A percentile compares a stretch with the other conserved stretches of the same genome.
Conservation (phyloP, 2,888 invertebrate species). For the Eristalis intricaria region DNA sequence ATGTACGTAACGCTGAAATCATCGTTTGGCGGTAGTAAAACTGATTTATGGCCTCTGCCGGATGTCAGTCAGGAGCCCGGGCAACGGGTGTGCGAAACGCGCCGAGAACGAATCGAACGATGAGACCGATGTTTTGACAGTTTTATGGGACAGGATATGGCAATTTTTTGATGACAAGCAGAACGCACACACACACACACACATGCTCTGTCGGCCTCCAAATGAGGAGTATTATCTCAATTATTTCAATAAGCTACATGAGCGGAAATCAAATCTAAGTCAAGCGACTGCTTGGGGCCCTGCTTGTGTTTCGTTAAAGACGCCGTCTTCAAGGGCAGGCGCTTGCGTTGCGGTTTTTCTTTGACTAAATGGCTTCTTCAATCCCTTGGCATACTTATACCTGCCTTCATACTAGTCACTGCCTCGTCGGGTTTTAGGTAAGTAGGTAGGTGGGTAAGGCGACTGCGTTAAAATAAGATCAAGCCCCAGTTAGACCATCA, state of each 20-base stretch:
- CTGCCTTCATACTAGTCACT: no score
- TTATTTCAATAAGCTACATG: not conserved
- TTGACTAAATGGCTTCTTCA: no score
- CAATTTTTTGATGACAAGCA: not conserved
- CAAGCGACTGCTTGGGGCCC: no score
- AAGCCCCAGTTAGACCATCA: no score
- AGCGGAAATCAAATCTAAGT: not conserved
- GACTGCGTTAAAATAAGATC: no score
- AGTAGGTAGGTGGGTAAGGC: no score
- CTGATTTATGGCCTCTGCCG: conserved; percentile 52
- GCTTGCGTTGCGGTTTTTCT: no score
- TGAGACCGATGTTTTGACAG: conserved; percentile 7
- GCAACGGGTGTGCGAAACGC: not conserved
- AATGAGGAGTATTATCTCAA: not conserved
- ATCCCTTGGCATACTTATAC: no score
- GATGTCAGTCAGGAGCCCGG: conserved; percentile 36
- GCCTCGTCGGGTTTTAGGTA: no score
- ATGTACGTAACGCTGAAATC: conserved; percentile 34
- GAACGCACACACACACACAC: not conserved
- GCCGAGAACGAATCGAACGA: not conserved
- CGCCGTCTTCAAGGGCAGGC: no score
- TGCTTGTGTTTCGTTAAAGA: no score
- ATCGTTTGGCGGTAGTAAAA: conserved; percentile 48
- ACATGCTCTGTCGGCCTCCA: not conserved
- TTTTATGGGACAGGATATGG: conserved; percentile 28